phyloP scores from a whole-genome alignment of 1,140 invertebrate genomes.

The Drosophila takahashii region DNA sequence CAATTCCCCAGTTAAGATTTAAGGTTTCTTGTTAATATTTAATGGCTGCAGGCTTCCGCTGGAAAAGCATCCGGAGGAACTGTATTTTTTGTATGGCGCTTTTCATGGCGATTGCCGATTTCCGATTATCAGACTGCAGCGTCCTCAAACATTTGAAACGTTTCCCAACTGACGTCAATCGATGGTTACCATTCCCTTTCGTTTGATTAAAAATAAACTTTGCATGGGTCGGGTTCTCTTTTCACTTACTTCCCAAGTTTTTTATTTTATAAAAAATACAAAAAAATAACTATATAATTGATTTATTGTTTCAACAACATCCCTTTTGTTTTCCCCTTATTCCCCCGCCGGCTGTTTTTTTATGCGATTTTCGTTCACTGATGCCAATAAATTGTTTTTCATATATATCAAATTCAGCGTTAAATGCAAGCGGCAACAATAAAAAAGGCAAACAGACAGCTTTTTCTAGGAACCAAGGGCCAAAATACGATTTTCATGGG shows the following conservation, averaged over 20 bases:
- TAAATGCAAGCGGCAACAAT: constrained; percentile 27
- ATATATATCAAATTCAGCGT: constrained; percentile 28
- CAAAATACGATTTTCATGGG: not conserved
- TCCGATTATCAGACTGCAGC: constrained; percentile 12
- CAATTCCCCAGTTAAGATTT: constrained; percentile 2
- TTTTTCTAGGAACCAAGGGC: constrained; percentile 5
- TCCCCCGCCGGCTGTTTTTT: constrained; percentile 3
- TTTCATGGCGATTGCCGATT: constrained; percentile 14
- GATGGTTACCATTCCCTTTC: not conserved
- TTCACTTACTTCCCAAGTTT: constrained; percentile 14
- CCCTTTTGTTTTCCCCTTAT: constrained; percentile 11
- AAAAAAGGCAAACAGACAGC: not conserved
- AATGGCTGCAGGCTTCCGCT: constrained; percentile 23
- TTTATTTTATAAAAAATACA: not conserved
- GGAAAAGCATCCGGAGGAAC: constrained; percentile 8
- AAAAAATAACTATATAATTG: constrained; percentile 47
- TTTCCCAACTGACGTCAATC: constrained; percentile 28
- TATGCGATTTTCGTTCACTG: constrained; percentile 18
- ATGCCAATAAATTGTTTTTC: constrained; percentile 34
- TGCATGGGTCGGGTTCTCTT: not conserved
- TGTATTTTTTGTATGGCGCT: constrained; percentile 4
- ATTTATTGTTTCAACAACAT: constrained; percentile 51
- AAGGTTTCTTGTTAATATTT: constrained; percentile 27
- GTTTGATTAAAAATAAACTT: constrained; percentile 44
- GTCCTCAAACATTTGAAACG: constrained; percentile 16